phyloP scores from a whole-genome alignment of 2,888 invertebrate genomes.

The Microctonus aethiopoides region DNA sequence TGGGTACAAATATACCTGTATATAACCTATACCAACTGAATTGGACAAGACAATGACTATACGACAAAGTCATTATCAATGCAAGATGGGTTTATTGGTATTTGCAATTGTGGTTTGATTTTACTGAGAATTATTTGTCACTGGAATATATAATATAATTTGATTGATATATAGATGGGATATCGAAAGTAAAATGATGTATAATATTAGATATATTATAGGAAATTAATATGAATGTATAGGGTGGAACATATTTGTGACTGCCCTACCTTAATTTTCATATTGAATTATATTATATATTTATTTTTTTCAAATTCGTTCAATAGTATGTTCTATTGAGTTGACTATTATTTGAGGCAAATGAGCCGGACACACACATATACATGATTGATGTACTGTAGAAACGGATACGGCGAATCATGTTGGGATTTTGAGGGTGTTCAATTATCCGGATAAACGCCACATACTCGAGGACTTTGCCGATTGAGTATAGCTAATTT shows the following conservation, averaged over 20 bases:
- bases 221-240: no score
- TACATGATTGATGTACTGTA: background rate
- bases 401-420: slow-evolving; percentile 7
- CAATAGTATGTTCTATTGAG: background rate
- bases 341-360: background rate
- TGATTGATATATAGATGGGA: background rate
- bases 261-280: background rate
- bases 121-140: background rate
- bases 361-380: background rate
- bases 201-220: no score
- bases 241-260: background rate
- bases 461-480: slow-evolving; percentile 35
- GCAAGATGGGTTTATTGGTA: background rate
- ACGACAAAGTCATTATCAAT: background rate
- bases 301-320: background rate
- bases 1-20: slow-evolving; percentile 42
- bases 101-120: background rate
- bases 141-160: background rate
- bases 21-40: slow-evolving; percentile 37
- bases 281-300: background rate
- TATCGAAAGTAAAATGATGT: no score
- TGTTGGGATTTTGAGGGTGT: slow-evolving; percentile 11
- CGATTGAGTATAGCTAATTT: slow-evolving; percentile 40
- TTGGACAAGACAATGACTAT: slow-evolving; percentile 23
- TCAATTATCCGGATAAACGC: slow-evolving; percentile 31